These are phyloP conservation scores for Clarias magur DNA, from an alignment of 2,113 vertebrate genomes.

Conservation along the genomic window DNA sequence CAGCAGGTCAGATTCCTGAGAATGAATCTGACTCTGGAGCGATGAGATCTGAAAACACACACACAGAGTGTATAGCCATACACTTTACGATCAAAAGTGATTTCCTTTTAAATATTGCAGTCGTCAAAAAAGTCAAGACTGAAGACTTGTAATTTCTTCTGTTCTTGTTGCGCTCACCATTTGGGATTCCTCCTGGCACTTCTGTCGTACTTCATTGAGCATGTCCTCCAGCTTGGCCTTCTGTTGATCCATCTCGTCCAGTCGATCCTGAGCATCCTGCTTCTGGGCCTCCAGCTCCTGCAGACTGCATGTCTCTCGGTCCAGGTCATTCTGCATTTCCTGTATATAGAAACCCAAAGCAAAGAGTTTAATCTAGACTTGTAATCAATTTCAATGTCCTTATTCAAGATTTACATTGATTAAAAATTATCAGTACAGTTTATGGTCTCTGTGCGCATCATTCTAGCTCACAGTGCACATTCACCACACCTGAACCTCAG, in stretches of 20 bases:
- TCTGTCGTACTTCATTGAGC: slow-evolving; percentile 88
- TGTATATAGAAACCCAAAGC: slow-evolving; percentile 52
- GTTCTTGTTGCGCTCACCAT: slow-evolving; percentile 76
- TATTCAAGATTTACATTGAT: background rate
- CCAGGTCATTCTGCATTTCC: slow-evolving; percentile 95
- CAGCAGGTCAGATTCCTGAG: slow-evolving; percentile 91
- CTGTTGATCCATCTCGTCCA: slow-evolving; percentile 98
- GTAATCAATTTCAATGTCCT: background rate
- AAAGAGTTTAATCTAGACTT: background rate
- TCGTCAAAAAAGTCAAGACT: background rate
- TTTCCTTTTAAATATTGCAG: too few relatives aligned
- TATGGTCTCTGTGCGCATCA: background rate
- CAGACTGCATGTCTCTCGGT: slow-evolving; percentile 85
- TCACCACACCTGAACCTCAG: slow-evolving; percentile 86
- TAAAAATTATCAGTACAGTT: background rate
- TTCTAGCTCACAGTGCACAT: background rate
- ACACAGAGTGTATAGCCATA: background rate
- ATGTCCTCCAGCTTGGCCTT: slow-evolving; percentile 94
- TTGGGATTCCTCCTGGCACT: slow-evolving; percentile 95
- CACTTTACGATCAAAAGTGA: background rate
- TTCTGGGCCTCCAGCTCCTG: slow-evolving; percentile 96
- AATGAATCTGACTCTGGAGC: slow-evolving; percentile 90
- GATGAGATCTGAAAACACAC: slow-evolving; percentile 81
- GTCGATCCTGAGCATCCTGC: slow-evolving; percentile 90
- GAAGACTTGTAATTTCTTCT: background rate